Evolutionary conservation across 2,797 vertebrate genomes (phyloP), one percentile per base, ranked within the genome.

Genomic region (Antrozous pallidus): DNA sequence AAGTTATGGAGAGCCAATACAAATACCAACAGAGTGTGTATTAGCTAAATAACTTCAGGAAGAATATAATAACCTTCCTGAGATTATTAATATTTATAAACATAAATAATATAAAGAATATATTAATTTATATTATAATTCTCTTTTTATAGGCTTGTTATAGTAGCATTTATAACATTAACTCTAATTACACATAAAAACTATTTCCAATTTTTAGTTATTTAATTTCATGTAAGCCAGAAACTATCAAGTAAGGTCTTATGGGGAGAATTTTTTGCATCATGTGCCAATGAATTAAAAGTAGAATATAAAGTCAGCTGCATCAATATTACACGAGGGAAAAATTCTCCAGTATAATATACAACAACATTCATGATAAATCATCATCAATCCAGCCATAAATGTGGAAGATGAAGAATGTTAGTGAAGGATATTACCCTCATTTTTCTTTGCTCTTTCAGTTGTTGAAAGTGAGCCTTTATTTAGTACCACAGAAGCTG

Each of bases 31-130:
- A 80, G 6, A 80, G 6, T 89, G 8, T 77, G 13, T 9, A 67
- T 38, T 83, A 47, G 69, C 13, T 17, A 80, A 56, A 77, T 83
- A 81, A 74, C 14, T 83, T 79, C 84, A 79, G n/a, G 28, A 84
- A 87, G 51, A 70, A 18, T 36, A 63, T 22, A 70, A 80, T 81
- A 78, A 75, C 12, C 45, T 81, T 93, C 82, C 24, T 82, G 63
- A 93, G 54, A 8, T 54, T 81, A 67, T 74, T 77, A 58, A 54
- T 73, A 79, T 75, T 80, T 93, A 5, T 77, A 90, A 96, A 89
- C 31, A 87, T 79, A 65, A 77, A 51, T 28, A 87, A 61, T 73
- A 63, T 31, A 93, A 83, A 91, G 58, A 86, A 51, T 20, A 67
- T 28, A 77, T 54, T 77, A 91, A 93, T n/a, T 95, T 82, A 69